Base-by-base conservation (phyloP, 2,888 invertebrate species). In the Acrobasis suavella region DNA sequence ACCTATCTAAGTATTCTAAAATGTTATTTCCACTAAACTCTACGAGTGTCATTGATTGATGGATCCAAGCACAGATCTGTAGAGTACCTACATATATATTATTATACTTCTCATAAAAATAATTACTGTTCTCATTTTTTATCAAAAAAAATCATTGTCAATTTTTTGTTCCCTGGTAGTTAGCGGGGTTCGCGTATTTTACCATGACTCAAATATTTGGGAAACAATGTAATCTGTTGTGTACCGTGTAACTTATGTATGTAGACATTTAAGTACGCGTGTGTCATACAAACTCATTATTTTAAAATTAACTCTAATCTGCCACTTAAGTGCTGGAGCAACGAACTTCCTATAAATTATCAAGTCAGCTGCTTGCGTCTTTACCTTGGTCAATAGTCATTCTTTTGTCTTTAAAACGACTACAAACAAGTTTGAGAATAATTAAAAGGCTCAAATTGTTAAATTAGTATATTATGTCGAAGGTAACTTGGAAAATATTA, bases 251-350 rank as follows among this genome's bases (percentile, higher is more conserved):
- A 66, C 60, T 54, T 64, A 61, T 64, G 65, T 78, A 76, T 81
- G 83, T 82, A 46, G 14, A n/a, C 12, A 46, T n/a, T 7, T 54
- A 38, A 54, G 15, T 15, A 39, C 10, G 64, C 64, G 64, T 78
- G 77, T 82, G 84, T 82, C 83, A 80, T 82, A 77, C 76, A 68
- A 69, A 72, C 76, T 85, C 84, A 88, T 89, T 89, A 90, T 86
- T 85, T 85, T 80, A 77, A 86, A 89, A 89, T 90, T 89, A 89
- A 81, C 81, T 83, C 71, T 82, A 87, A 90, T 87, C 83, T 83
- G 72, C 81, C 80, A 85, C 81, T 85, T 83, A 83, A 73, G 70
- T 61, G 64, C 64, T 65, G 65, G 86, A 82, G 81, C 90, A 87
- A 87, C 81, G 83, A 87, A 88, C 90, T 87, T 86, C 84, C 86